A percentile compares a stretch with the other conserved stretches of the same genome.
phyloP scores from a whole-genome alignment of 1,140 invertebrate species.

The Solenopsis invicta region DNA sequence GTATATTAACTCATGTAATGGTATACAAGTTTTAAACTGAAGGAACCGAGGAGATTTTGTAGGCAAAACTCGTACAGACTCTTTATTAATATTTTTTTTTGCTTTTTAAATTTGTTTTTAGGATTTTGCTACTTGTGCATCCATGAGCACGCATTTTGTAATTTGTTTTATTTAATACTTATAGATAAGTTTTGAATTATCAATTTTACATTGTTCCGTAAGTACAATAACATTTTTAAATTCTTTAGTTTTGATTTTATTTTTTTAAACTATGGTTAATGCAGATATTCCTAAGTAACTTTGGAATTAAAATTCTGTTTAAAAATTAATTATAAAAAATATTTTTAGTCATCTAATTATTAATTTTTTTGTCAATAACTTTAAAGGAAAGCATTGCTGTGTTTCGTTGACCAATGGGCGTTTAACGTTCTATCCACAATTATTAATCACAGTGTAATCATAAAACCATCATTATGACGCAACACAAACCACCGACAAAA shows the following conservation, averaged over 20 bases:
- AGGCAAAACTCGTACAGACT: not conserved
- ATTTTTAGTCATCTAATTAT: not conserved
- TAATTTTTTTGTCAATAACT: not conserved
- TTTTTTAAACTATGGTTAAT: not conserved
- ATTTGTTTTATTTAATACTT: slow-evolving; percentile 20
- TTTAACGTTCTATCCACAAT: not conserved
- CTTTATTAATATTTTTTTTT: not conserved
- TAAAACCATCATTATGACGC: slow-evolving; percentile 8
- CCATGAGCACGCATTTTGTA: too few species aligned
- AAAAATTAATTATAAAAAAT: not conserved
- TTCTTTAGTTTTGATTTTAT: not conserved
- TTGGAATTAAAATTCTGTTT: slow-evolving; percentile 10
- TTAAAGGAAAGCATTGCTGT: not conserved
- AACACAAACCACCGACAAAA: not conserved
- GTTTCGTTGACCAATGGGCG: not conserved
- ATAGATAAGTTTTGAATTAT: not conserved
- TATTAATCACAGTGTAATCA: not conserved
- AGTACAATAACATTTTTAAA: not conserved
- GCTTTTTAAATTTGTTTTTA: not conserved
- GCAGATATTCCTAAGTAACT: not conserved
- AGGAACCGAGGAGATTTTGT: not conserved
- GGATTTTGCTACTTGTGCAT: too few species aligned
- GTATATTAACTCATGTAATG: slow-evolving; percentile 18
- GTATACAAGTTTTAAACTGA: not conserved
- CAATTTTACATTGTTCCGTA: not conserved